Percentiles rank a stretch among this genome's conserved stretches.
These are phyloP conservation scores for Botrylloides violaceus DNA, from an alignment of 23 tunicate genomes.

Conservation along the genomic window DNA sequence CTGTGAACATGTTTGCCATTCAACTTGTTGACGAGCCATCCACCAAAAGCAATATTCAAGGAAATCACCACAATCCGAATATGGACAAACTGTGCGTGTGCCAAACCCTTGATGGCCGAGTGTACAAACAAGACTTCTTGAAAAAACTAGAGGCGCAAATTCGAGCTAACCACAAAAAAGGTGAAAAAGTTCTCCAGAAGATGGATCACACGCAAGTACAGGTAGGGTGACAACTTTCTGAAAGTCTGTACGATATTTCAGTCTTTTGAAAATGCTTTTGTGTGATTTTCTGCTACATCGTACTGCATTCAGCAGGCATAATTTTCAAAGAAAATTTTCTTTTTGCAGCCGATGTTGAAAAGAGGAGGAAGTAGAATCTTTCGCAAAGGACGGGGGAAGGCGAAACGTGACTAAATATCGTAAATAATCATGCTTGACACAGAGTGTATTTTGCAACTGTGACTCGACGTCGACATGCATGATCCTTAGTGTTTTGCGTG, in stretches of 20 bases:
- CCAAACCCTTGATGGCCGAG: constrained; percentile 62
- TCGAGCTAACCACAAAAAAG: constrained; percentile 1
- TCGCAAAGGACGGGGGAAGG: constrained; percentile 5
- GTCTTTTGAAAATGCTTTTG: too few species aligned
- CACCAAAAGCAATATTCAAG: constrained; percentile 5
- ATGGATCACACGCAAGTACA: constrained; percentile 47
- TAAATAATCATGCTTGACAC: too few species aligned
- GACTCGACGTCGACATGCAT: too few species aligned
- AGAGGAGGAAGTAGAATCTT: constrained; percentile 15
- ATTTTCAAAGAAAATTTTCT: too few species aligned
- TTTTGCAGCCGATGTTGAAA: constrained; percentile 23
- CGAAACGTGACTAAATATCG: constrained; percentile 5
- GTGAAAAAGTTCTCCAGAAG: constrained; percentile 25
- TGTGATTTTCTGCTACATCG: too few species aligned
- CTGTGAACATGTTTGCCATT: constrained; percentile 55
- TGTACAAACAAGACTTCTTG: constrained; percentile 53
- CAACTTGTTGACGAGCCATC: constrained; percentile 12
- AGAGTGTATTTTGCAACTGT: too few species aligned
- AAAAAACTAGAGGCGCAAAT: constrained; percentile 34
- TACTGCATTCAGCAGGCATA: too few species aligned
- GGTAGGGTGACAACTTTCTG: constrained; percentile 29
- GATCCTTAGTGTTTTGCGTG: too few species aligned
- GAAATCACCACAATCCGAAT: constrained; percentile 1
- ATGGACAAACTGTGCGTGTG: constrained; percentile 42
- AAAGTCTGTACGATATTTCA: too few species aligned